Percentiles rank a stretch among this genome's conserved stretches.
phyloP scores from a whole-genome alignment of 2,797 vertebrate genomes.

The Sebastes wilsoni region DNA sequence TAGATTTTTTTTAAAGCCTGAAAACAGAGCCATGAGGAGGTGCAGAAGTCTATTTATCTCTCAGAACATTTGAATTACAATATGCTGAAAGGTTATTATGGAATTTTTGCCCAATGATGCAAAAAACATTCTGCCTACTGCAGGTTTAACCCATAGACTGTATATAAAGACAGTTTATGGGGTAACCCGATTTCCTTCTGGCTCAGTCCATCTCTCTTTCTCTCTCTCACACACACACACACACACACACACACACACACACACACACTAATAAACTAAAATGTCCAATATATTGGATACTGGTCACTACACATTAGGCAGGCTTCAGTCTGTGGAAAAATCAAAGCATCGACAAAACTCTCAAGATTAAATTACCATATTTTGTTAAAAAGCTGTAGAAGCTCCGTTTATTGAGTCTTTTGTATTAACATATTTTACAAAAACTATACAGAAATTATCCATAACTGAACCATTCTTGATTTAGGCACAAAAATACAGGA shows the following conservation, averaged over 20 bases:
- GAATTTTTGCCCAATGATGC: too few relatives aligned
- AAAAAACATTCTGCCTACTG: too few relatives aligned
- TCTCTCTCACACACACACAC: background rate
- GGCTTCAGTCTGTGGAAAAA: background rate
- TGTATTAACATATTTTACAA: slow-evolving; percentile 78
- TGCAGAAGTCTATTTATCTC: fast-evolving
- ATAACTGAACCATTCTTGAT: slow-evolving; percentile 62
- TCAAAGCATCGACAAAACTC: background rate
- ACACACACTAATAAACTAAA: too few relatives aligned
- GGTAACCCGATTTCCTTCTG: background rate
- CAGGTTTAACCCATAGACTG: too few relatives aligned
- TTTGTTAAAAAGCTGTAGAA: slow-evolving; percentile 73
- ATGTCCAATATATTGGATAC: too few relatives aligned
- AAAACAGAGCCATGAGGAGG: too few relatives aligned
- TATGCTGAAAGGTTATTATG: too few relatives aligned
- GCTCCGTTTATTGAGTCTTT: slow-evolving; percentile 76
- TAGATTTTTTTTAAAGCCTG: too few relatives aligned
- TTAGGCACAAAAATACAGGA: slow-evolving; percentile 78
- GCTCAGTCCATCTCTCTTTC: background rate
- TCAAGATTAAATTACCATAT: background rate
- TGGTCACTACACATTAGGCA: background rate
- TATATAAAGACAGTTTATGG: too few relatives aligned
- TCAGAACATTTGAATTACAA: too few relatives aligned
- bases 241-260: too few relatives aligned
- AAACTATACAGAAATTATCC: slow-evolving; percentile 79